phyloP scores from a whole-genome alignment of 2,888 invertebrate species.

The Leptogaster cylindrica region DNA sequence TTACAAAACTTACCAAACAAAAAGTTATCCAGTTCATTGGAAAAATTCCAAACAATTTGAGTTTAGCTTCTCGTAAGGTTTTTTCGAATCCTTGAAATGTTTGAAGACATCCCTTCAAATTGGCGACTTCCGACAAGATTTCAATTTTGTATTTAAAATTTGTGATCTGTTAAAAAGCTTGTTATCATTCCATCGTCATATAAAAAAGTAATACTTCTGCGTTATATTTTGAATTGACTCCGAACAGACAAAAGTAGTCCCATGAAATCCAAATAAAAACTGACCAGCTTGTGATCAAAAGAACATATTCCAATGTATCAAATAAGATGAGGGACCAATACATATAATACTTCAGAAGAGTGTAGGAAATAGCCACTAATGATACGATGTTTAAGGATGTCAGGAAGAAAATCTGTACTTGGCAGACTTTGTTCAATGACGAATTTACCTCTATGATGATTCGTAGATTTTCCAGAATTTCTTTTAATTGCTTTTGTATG shows the following conservation, averaged over 20 bases:
- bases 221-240: background rate
- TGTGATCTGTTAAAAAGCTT: background rate
- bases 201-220: background rate
- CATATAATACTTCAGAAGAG: background rate
- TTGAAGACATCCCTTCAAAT: no score
- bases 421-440: background rate
- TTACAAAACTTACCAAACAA: conserved; percentile 46
- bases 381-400: background rate
- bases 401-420: background rate
- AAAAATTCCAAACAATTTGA: conserved; percentile 47
- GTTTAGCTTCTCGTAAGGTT: no score
- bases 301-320: background rate
- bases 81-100: no score
- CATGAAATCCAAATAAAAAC: background rate
- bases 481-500: conserved; percentile 1
- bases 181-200: background rate
- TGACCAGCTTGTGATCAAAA: background rate
- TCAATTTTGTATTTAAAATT: background rate
- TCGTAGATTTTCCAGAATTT: background rate
- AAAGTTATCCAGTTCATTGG: conserved; percentile 48
- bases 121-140: background rate
- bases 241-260: conserved; percentile 11
- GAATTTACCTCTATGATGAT: background rate
- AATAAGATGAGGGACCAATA: background rate
- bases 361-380: background rate